Percentiles rank a stretch among this genome's conserved stretches.
phyloP scores from a whole-genome alignment of 2,797 vertebrate species.

The Pteronotus mesoamericanus region DNA sequence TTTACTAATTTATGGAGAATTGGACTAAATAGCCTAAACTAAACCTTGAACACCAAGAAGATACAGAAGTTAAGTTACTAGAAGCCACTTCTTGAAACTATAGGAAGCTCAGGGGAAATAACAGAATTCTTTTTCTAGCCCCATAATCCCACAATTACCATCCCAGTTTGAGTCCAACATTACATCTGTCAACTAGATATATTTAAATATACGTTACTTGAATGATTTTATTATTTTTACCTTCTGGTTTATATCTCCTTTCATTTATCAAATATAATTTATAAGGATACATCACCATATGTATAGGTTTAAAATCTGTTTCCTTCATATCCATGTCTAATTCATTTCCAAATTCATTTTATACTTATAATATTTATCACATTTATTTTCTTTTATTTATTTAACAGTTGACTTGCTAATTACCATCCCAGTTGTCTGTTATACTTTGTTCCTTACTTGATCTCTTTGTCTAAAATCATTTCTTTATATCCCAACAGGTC shows the following conservation, averaged over 20 bases:
- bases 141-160: neutral
- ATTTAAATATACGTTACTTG: neutral
- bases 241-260: neutral
- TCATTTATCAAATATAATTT: neutral
- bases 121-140: neutral
- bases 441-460: neutral
- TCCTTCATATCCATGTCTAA: neutral
- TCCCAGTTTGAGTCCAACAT: neutral
- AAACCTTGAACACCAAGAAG: neutral
- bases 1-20: neutral
- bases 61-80: neutral
- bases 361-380: neutral
- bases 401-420: neutral
- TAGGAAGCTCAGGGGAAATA: neutral
- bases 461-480: conserved; percentile 28
- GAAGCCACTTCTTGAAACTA: neutral
- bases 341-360: neutral
- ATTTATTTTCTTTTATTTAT: neutral
- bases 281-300: neutral
- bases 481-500: neutral
- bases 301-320: neutral
- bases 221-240: neutral
- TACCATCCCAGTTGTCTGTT: neutral
- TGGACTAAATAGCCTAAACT: neutral
- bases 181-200: neutral